A percentile compares a stretch with the other conserved stretches of the same genome.
Conservation (phyloP, 2,113 vertebrate species). For the Microtus pennsylvanicus region DNA sequence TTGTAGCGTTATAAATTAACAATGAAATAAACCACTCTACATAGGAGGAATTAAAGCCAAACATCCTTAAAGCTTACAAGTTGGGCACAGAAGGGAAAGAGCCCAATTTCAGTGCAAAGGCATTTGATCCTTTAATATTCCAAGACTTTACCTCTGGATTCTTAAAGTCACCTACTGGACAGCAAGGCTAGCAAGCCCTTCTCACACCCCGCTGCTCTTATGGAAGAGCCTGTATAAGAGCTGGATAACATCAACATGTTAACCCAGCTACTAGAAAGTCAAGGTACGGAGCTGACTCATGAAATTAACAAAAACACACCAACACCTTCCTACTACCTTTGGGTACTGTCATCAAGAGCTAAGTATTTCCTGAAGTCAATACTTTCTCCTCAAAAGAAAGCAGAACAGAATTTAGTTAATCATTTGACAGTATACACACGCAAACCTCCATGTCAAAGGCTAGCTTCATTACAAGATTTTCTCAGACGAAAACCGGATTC, state of each 20-base stretch:
- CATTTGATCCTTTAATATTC: conserved; percentile 9
- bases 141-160: conserved; percentile 34
- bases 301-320: not conserved
- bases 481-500: not conserved
- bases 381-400: conserved; percentile 40
- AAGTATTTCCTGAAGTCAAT: not conserved
- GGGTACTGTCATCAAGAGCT: not conserved
- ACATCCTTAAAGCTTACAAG: conserved; percentile 35
- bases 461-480: conserved; percentile 20
- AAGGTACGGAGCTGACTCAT: not conserved
- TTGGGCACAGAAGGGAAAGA: not conserved
- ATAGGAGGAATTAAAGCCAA: conserved; percentile 37
- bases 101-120: not conserved
- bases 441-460: not conserved
- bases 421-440: conserved; percentile 26
- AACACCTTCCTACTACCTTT: conserved; percentile 24
- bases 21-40: conserved; percentile 47
- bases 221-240: not conserved
- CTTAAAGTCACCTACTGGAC: not conserved
- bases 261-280: not conserved
- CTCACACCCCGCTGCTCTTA: not conserved
- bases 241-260: not conserved
- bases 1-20: conserved; percentile 40
- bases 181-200: not conserved
- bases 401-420: conserved; percentile 9